Evolutionary conservation across 2,888 invertebrate species (phyloP).

Genomic region (Prionchulus punctatus): DNA sequence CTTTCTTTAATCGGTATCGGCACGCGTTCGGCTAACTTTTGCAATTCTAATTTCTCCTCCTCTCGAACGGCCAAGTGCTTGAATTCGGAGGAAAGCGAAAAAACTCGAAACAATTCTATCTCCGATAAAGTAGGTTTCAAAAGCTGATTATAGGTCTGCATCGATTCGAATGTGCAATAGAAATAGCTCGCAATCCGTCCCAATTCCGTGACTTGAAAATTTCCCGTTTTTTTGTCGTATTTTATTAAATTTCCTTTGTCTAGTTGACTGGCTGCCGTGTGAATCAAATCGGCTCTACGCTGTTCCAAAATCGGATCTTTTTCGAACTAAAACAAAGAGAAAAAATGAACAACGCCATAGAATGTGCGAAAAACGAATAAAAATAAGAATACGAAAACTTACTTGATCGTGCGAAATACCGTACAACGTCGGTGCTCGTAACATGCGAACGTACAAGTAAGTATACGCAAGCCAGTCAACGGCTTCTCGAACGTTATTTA

Average conservation of each 20-base stretch:
- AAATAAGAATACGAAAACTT: not conserved
- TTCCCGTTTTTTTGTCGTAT: constrained; percentile 82
- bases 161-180: constrained; percentile 91
- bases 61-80: constrained; percentile 60
- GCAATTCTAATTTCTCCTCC: constrained; percentile 89
- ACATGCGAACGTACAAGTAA: constrained; percentile 91
- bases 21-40: constrained; percentile 83
- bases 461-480: constrained; percentile 89
- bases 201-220: constrained; percentile 73
- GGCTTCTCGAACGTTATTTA: constrained; percentile 73
- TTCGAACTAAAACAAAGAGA: constrained; percentile 38
- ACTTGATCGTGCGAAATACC: constrained; percentile 59
- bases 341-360: not conserved
- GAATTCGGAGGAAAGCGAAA: constrained; percentile 92
- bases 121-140: constrained; percentile 89
- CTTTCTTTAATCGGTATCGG: constrained; percentile 98
- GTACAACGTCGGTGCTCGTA: constrained; percentile 71
- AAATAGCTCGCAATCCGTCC: constrained; percentile 96
- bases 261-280: constrained; percentile 73
- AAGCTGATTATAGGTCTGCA: constrained; percentile 87
- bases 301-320: constrained; percentile 70
- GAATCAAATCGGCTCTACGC: constrained; percentile 79
- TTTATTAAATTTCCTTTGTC: constrained; percentile 87
- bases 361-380: not conserved
- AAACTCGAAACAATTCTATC: constrained; percentile 90